phyloP scores from a whole-genome alignment of 1,140 invertebrate genomes.

The Drosophila nikananu region DNA sequence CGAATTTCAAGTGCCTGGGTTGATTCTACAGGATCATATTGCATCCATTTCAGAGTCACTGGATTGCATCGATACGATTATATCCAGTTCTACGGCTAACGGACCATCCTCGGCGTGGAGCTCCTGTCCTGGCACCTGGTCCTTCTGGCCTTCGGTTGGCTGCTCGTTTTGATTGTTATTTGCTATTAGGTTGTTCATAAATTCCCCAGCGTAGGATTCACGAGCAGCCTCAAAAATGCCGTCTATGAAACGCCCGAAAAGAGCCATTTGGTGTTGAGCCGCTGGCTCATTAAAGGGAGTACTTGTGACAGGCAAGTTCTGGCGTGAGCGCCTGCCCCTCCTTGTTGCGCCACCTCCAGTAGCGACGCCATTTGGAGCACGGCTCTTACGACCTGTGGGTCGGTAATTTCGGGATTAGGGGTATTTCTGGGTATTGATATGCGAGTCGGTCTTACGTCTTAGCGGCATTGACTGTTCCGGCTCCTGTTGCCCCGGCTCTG shows the following conservation, averaged over 20 bases:
- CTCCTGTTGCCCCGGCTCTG: neutral
- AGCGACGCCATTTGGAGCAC: too few species aligned
- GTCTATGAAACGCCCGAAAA: neutral
- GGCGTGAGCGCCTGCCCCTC: neutral
- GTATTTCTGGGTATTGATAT: neutral
- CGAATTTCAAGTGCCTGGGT: neutral
- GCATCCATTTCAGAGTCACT: neutral
- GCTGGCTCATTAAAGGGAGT: neutral
- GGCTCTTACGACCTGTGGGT: neutral
- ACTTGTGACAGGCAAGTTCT: neutral
- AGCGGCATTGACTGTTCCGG: neutral
- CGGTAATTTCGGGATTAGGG: neutral
- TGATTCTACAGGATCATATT: neutral
- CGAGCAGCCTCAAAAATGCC: neutral
- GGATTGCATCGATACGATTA: neutral
- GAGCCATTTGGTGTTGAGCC: too few species aligned
- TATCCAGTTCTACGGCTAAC: neutral
- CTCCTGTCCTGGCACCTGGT: neutral
- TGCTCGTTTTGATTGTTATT: neutral
- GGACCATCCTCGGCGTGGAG: too few species aligned
- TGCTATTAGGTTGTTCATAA: neutral
- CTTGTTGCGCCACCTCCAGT: too few species aligned
- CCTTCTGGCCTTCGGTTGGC: neutral
- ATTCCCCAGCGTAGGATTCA: fast-evolving
- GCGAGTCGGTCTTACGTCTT: neutral